Evolutionary conservation across 2,888 invertebrate species (phyloP), one percentile per base, ranked within the genome.

Genomic region (Diaperis boleti): DNA sequence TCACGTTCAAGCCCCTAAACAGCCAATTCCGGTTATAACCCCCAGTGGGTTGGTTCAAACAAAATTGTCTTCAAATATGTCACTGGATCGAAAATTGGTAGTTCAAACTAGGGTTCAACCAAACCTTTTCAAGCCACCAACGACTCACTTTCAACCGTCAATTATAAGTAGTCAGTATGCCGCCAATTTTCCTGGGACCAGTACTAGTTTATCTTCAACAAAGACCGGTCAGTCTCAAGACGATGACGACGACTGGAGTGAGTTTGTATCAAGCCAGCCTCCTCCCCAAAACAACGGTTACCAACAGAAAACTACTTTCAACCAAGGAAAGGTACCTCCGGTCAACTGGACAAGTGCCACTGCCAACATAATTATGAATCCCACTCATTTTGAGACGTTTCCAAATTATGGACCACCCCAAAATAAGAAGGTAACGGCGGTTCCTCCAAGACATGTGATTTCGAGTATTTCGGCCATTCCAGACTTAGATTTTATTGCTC

Each of bases 181-280:
- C 31, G 55, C 35, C 3, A 61, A 61, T 33, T 42, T 55, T 15
- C 31, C 29, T 4, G 29, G 33, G 8, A 15, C 15, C 11, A 29
- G 17, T 18, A 13, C 35, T 37, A 7, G 17, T 15, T 42, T 20
- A 18, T 50, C 10, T 7, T 26, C 41, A 55, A 49, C 39, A 41
- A 47, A 55, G 39, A 15, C 17, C 11, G 3, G n/a, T 7, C 7
- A 33, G 33, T n/a, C 22, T 5, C 10, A 42, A 1, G 66, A 69
- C 14, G 79, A 80, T 29, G 85, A 85, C 17, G 85, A 85, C 59
- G 85, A 86, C 66, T 86, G 85, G 85, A 83, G 83, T 1, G 85
- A 86, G 69, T 86, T 85, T 74, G 83, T 85, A 3, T 85, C 84
- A n/a, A 83, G 82, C 70, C 79, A 80, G 6, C 80, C 83, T 31